Base-by-base conservation (phyloP, 2,113 vertebrate genomes). In the Neolamprologus modestus region DNA sequence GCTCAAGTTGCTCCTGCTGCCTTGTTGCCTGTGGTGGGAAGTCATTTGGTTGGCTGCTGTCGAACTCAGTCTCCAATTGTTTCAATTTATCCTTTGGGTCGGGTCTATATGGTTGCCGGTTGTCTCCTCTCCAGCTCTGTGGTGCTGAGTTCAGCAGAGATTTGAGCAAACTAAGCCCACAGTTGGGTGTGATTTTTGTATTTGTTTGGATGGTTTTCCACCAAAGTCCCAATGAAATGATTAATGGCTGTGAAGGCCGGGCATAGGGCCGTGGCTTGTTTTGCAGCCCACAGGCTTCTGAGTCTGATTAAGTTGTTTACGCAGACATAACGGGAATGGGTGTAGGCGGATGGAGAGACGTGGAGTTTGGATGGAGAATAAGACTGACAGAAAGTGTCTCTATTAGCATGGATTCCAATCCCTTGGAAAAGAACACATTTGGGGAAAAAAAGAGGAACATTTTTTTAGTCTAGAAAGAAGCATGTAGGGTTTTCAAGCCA, bases 241-340 rank as follows among this genome's bases (percentile, higher is more conserved):
- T 91, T 84, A 86, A 95, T 92, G 89, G 83, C 71, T 81, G 59
- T 37, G 45, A 89, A 55, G 87, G 78, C 73, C 82, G 80, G 14
- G 61, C 55, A 21, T 21, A 84, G 84, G 91, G 90, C 87, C 66
- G 26, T 45, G 83, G 61, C 83, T 89, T 55, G 86, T 92, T 90
- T 86, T 80, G 26, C 57, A 87, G 88, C 91, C 93, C 88, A 86
- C 92, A 94, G 81, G 63, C 91, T 88, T 92, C 93, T 89, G 92
- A 88, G 86, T 91, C 87, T 92, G 92, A 95, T 95, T 90, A 93
- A 94, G 37, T 89, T 94, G 92, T 95, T 95, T 94, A 93, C 63
- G 83, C 42, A 92, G 88, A 89, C 87, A 61, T 53, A 80, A 63
- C n/a, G 4, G 85, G 83, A 85, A 91, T 66, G 91, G 90, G 90